These are phyloP conservation scores for Polypterus bichir DNA, from an alignment of 2,113 vertebrate species.

Conservation along the genomic window DNA sequence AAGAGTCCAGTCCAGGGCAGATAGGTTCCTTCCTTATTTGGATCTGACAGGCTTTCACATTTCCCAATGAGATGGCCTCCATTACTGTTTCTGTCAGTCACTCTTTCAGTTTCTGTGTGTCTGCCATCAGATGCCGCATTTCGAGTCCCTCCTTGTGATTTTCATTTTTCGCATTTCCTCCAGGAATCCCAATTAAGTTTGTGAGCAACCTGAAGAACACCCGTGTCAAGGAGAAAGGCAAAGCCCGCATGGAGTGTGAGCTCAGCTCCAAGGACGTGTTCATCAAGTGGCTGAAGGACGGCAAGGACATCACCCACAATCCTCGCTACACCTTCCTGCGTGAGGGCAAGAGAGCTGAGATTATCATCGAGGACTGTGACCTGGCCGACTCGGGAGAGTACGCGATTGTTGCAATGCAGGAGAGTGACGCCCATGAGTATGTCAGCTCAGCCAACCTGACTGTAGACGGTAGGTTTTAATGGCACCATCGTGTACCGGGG, in stretches of 20 bases:
- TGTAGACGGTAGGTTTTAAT: constrained; percentile 31
- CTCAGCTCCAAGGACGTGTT: constrained; percentile 42
- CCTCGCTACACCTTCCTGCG: constrained; percentile 28
- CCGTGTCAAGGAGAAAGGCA: constrained; percentile 35
- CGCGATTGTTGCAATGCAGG: constrained; percentile 29
- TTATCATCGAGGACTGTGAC: constrained; percentile 37
- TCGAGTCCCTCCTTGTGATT: background rate
- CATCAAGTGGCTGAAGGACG: constrained; percentile 38
- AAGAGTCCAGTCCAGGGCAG: too few species aligned
- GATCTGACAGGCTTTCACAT: too few species aligned
- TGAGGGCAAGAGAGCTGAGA: constrained; percentile 38
- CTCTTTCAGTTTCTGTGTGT: too few species aligned
- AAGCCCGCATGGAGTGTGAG: constrained; percentile 39
- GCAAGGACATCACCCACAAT: constrained; percentile 25
- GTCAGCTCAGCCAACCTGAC: constrained; percentile 31
- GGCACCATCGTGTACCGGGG: background rate
- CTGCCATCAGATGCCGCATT: too few species aligned
- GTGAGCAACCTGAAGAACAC: constrained; percentile 39
- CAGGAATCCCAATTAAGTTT: constrained; percentile 42
- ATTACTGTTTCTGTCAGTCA: too few species aligned
- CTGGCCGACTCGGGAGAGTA: constrained; percentile 32
- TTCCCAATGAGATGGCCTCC: too few species aligned
- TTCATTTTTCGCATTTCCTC: background rate
- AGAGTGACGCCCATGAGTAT: constrained; percentile 37
- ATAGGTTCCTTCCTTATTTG: too few species aligned